These are phyloP conservation scores for Pelmatolapia mariae DNA, from an alignment of 2,113 vertebrate genomes.

Conservation along the genomic window DNA sequence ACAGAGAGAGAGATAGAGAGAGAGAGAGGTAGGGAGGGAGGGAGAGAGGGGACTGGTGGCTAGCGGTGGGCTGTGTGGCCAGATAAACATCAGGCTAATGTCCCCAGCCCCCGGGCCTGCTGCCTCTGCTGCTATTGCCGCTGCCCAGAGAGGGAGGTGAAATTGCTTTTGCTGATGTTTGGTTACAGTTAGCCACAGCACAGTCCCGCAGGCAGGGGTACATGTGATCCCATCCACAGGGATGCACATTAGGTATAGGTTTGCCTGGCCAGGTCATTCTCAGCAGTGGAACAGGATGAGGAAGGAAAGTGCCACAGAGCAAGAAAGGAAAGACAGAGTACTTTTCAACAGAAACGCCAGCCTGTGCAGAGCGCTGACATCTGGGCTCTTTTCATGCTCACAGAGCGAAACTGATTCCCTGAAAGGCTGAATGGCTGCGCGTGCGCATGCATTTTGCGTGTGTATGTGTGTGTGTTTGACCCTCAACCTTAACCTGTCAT, in stretches of 20 bases:
- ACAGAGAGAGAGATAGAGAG: neutral
- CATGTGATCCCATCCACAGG: neutral
- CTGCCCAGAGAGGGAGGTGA: conserved; percentile 4
- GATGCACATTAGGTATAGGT: neutral
- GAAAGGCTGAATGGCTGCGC: conserved; percentile 31
- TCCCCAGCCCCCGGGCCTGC: conserved; percentile 2
- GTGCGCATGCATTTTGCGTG: neutral
- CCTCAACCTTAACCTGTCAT: conserved; percentile 20
- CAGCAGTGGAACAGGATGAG: conserved; percentile 17
- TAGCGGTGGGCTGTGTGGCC: conserved; percentile 1
- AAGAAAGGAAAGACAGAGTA: conserved; percentile 10
- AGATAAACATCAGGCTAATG: conserved; percentile 51
- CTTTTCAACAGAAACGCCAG: conserved; percentile 19
- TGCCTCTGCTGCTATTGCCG: neutral
- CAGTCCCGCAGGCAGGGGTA: neutral
- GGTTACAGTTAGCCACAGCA: conserved; percentile 5
- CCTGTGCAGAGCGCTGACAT: conserved; percentile 39
- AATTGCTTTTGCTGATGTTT: conserved; percentile 17
- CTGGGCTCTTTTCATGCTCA: conserved; percentile 61
- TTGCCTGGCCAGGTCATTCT: neutral
- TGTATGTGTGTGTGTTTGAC: conserved; percentile 1
- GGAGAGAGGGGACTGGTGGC: neutral
- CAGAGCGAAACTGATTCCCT: conserved; percentile 49
- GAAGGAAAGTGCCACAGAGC: neutral
- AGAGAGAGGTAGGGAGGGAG: neutral